A percentile compares a stretch with the other conserved stretches of the same genome.
These are phyloP conservation scores for Centropus unirufus DNA, from an alignment of 2,113 vertebrate genomes.

Conservation along the genomic window DNA sequence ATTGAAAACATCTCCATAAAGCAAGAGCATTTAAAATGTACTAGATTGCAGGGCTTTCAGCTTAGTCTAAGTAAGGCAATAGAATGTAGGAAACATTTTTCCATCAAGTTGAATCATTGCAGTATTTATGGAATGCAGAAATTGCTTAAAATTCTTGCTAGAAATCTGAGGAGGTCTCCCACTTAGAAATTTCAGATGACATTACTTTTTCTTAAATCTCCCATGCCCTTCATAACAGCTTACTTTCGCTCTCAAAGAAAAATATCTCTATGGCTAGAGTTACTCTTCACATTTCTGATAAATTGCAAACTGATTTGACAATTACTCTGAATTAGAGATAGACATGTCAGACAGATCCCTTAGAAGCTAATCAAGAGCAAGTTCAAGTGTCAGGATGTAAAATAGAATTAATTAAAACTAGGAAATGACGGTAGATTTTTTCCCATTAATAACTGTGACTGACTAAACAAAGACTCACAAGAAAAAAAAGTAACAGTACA, in stretches of 20 bases:
- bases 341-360: slow-evolving; percentile 58
- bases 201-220: slow-evolving; percentile 37
- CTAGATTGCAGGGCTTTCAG: background rate
- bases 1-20: background rate
- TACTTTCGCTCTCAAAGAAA: slow-evolving; percentile 33
- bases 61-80: background rate
- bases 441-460: background rate
- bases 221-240: background rate
- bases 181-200: background rate
- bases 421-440: slow-evolving; percentile 17
- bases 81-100: background rate
- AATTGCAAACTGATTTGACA: slow-evolving; percentile 36
- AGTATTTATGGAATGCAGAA: background rate
- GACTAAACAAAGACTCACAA: background rate
- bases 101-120: background rate
- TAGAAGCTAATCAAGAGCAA: slow-evolving; percentile 62
- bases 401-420: slow-evolving; percentile 61
- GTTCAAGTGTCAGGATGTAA: slow-evolving; percentile 45
- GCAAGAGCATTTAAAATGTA: background rate
- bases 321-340: slow-evolving; percentile 53
- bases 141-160: slow-evolving; percentile 12
- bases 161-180: background rate
- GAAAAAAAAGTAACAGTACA: background rate
- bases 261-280: slow-evolving; percentile 17
- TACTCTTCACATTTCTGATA: slow-evolving; percentile 55